Base-by-base conservation (phyloP, 2,113 vertebrate genomes). In the Hydropotes inermis region DNA sequence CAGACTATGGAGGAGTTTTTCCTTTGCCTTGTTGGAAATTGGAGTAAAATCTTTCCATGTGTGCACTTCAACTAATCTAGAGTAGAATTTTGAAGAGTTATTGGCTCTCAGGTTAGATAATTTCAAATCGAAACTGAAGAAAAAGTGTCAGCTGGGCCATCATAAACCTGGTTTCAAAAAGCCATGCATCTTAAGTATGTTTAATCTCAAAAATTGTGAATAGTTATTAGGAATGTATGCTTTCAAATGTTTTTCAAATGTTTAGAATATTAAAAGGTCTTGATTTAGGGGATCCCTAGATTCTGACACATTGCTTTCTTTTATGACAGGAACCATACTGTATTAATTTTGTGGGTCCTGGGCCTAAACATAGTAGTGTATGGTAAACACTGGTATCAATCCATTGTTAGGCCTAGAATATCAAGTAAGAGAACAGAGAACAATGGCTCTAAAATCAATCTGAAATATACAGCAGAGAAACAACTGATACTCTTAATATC, bases 201-300 rank as follows among this genome's bases (percentile, higher is more conserved):
- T 88, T 43, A 21, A 76, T 64, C 52, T 84, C 27, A 89, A 88
- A 90, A 79, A 81, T 6, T 36, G 57, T 1, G 5, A 61, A 25
- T 6, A 36, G 52, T 87, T 64, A 67, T 21, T 67, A 83, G 11
- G 60, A 52, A 60, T n/a, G 4, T 15, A 36, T 27, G 8, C 45
- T 36, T 45, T 55, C 6, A 55, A 43, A 52, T 58, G 28, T 50
- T 61, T 87, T 67, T 28, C 36, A 84, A 55, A 43, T 67, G 74
- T 74, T 95, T 84, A 39, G 79, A 52, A 89, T 89, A 92, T 94
- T 45, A 82, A 87, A n/a, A 91, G 55, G n/a, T 81, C 60, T 57
- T 88, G 39, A 85, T 52, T 55, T 58, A 76, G 39, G 82, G 30
- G 87, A 43, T 76, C 60, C 97, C 84, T 89, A 78, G 27, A 45